These are phyloP conservation scores for Cariama cristata DNA, from an alignment of 2,113 vertebrate genomes.

Conservation along the genomic window DNA sequence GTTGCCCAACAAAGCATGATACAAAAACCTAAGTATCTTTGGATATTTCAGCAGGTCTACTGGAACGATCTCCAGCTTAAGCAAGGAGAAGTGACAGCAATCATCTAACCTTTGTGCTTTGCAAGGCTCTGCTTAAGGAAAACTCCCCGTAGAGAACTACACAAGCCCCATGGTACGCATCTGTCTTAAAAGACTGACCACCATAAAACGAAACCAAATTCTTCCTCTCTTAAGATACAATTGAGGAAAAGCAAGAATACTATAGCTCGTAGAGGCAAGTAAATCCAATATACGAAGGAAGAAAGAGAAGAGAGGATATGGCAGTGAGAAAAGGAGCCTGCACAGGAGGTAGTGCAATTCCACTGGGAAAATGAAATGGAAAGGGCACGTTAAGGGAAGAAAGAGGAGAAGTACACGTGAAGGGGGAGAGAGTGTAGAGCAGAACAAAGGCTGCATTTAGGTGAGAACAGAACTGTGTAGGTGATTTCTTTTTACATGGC, in stretches of 20 bases:
- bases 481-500: background rate
- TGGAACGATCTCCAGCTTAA: background rate
- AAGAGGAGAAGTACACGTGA: background rate
- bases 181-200: background rate
- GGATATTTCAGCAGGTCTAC: background rate
- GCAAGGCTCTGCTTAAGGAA: background rate
- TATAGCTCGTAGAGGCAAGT: background rate
- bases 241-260: background rate
- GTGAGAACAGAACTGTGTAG: background rate
- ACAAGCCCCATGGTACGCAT: background rate
- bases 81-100: background rate
- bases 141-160: background rate
- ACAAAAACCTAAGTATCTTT: background rate
- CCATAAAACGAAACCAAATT: background rate
- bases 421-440: background rate
- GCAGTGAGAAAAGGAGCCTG: background rate
- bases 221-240: background rate
- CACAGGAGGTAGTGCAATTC: background rate
- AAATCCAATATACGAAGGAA: background rate
- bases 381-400: background rate
- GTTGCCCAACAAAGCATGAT: background rate
- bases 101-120: background rate
- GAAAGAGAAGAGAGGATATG: background rate
- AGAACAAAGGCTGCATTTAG: constrained; percentile 36
- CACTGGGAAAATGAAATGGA: background rate